Percentiles rank a stretch among this genome's conserved stretches.
These are phyloP conservation scores for Anoura caudifer DNA, from an alignment of 2,113 vertebrate species.

Conservation along the genomic window DNA sequence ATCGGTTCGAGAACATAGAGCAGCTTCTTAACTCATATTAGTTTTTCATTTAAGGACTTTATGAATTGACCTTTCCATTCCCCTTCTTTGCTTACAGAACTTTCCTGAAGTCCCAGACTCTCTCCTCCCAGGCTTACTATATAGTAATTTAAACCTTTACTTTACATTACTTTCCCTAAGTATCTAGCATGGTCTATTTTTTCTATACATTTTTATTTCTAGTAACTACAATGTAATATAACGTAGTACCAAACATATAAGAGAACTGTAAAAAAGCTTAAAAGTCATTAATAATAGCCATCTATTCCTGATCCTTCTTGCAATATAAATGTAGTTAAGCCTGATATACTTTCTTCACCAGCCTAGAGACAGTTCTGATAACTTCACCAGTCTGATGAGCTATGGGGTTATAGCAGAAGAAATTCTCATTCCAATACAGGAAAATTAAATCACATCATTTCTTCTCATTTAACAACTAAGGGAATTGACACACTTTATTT, in stretches of 20 bases:
- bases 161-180: neutral
- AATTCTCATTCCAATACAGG: neutral
- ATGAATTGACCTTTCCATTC: neutral
- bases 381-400: neutral
- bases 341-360: neutral
- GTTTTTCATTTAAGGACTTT: neutral
- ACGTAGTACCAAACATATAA: neutral
- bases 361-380: neutral
- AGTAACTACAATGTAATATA: neutral
- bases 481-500: neutral
- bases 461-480: neutral
- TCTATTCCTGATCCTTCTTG: neutral
- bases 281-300: neutral
- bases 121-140: neutral
- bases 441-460: conserved; percentile 1
- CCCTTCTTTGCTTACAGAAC: neutral
- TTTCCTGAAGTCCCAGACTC: neutral
- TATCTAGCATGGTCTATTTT: fast-evolving
- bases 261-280: neutral
- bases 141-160: neutral
- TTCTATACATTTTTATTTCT: neutral
- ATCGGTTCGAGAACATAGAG: neutral
- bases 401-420: neutral
- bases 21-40: neutral
- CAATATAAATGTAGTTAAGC: neutral